Evolutionary conservation across 2,888 invertebrate species (phyloP).

Genomic region (Eristalinus aeneus): DNA sequence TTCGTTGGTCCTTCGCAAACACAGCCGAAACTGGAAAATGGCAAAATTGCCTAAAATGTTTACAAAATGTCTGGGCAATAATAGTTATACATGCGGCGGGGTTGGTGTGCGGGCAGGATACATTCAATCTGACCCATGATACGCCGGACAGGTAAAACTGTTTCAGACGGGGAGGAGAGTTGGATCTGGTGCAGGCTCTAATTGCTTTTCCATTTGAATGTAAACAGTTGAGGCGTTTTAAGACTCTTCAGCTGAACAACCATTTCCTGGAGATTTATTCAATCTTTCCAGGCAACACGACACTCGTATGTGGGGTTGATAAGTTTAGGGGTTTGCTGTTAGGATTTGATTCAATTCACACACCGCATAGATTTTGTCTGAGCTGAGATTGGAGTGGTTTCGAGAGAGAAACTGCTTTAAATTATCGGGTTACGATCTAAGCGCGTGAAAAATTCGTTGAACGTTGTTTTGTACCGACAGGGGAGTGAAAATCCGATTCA

Average conservation of each 20-base stretch:
- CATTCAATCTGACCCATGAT: not conserved
- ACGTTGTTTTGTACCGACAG: too few relatives aligned
- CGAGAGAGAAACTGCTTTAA: too few relatives aligned
- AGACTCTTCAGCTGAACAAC: not conserved
- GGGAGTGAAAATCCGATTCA: too few relatives aligned
- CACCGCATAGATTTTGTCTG: too few relatives aligned
- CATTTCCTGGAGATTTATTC: not conserved
- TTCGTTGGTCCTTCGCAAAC: conserved; percentile 35
- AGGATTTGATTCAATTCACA: too few relatives aligned
- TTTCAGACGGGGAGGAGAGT: not conserved
- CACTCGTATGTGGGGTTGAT: too few relatives aligned
- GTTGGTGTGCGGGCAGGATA: not conserved
- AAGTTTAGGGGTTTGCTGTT: too few relatives aligned
- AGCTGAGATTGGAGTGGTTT: too few relatives aligned
- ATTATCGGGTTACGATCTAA: too few relatives aligned
- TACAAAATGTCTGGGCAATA: conserved; percentile 32
- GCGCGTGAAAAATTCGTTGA: too few relatives aligned
- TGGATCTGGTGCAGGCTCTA: not conserved
- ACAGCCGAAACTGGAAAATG: conserved; percentile 41
- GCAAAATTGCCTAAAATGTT: conserved; percentile 55
- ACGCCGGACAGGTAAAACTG: not conserved
- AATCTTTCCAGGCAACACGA: not conserved
- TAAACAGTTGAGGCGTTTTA: not conserved
- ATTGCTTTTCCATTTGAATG: not conserved
- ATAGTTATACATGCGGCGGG: not conserved